A percentile compares a stretch with the other conserved stretches of the same genome.
Conservation (phyloP, 2,113 vertebrate genomes). For the Cavia aperea region DNA sequence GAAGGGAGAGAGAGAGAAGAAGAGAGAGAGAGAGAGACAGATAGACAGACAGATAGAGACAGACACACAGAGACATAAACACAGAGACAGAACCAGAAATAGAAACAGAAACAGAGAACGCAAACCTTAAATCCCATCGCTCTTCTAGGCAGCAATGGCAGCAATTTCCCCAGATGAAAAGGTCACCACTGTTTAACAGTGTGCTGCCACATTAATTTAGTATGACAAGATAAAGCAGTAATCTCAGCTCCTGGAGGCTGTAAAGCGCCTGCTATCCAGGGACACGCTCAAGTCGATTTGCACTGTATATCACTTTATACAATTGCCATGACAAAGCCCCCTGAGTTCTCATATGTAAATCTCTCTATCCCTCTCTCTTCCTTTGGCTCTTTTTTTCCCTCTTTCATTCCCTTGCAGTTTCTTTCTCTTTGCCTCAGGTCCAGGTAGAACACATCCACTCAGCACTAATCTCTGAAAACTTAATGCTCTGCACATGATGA, state of each 20-base stretch:
- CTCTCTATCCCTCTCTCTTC: conserved; percentile 74
- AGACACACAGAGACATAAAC: not conserved
- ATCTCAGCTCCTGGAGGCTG: conserved; percentile 83
- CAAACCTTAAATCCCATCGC: conserved; percentile 75
- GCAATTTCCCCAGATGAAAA: conserved; percentile 88
- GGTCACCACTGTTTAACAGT: conserved; percentile 87
- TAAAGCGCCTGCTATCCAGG: conserved; percentile 81
- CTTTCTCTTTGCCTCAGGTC: conserved; percentile 74
- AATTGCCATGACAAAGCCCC: conserved; percentile 88
- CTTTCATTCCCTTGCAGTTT: conserved; percentile 73
- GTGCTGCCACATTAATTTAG: conserved; percentile 89
- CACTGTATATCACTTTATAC: conserved; percentile 88
- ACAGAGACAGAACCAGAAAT: not conserved
- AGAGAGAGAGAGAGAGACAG: not conserved
- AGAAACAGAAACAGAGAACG: not conserved
- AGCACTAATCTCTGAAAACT: conserved; percentile 49
- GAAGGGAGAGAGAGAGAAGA: not conserved
- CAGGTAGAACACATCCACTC: conserved; percentile 57
- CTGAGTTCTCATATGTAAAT: conserved; percentile 83
- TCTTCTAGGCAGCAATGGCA: conserved; percentile 76
- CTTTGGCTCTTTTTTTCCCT: conserved; percentile 61
- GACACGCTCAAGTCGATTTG: conserved; percentile 83
- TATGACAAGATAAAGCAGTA: conserved; percentile 98
- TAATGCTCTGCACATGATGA: conserved; percentile 16
- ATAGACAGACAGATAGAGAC: not conserved